Evolutionary conservation across 2,888 invertebrate genomes (phyloP).

Genomic region (Strigamia transsilvanica): DNA sequence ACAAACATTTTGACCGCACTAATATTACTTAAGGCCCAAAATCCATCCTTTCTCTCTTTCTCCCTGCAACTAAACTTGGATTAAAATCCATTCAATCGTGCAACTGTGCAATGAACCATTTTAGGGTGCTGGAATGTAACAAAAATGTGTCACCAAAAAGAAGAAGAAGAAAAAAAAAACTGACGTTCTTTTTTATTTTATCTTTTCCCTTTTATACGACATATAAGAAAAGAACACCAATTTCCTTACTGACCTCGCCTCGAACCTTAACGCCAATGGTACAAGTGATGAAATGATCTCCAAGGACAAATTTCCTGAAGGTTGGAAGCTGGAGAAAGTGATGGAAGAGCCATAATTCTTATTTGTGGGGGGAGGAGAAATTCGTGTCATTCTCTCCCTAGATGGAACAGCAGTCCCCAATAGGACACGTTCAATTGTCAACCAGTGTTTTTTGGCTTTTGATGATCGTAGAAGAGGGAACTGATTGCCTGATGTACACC

Average conservation of each 20-base stretch:
- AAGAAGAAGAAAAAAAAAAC: background rate
- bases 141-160: background rate
- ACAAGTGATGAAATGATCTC: slow-evolving; percentile 30
- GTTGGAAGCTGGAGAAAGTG: slow-evolving; percentile 21
- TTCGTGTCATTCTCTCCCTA: slow-evolving; percentile 17
- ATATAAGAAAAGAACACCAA: slow-evolving; percentile 15
- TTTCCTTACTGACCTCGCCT: slow-evolving; percentile 30
- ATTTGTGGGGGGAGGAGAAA: slow-evolving; percentile 15
- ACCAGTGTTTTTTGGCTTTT: slow-evolving; percentile 30
- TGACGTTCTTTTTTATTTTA: background rate
- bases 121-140: background rate
- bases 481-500: slow-evolving; percentile 26
- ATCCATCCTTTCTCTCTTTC: background rate
- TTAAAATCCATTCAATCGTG: slow-evolving; percentile 3
- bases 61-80: slow-evolving; percentile 10
- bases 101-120: slow-evolving; percentile 9
- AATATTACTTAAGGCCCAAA: background rate
- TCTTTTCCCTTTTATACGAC: background rate
- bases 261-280: slow-evolving; percentile 30
- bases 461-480: slow-evolving; percentile 16
- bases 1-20: slow-evolving; percentile 30
- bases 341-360: slow-evolving; percentile 30
- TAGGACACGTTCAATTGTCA: slow-evolving; percentile 26
- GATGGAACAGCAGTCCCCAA: slow-evolving; percentile 6
- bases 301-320: slow-evolving; percentile 28